Evolutionary conservation across 1,140 invertebrate genomes (phyloP), one percentile per base, ranked within the genome.

Genomic region (Apolygus lucorum): DNA sequence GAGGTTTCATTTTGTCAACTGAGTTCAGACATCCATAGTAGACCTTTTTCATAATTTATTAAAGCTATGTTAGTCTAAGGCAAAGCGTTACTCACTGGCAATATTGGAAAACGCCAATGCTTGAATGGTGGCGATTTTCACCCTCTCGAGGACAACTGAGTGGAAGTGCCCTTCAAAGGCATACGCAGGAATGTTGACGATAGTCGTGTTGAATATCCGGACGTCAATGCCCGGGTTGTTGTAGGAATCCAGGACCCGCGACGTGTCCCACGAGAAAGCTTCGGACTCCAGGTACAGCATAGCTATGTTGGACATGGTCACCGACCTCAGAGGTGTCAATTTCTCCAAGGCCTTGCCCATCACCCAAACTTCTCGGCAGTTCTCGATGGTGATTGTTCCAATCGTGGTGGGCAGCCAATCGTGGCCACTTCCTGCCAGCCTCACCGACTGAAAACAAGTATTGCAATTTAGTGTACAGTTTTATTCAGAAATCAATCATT

Each of bases 21-120:
- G n/a, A n/a, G n/a, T n/a, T n/a, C n/a, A n/a, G n/a, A n/a, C n/a
- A n/a, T n/a, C n/a, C n/a, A n/a, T n/a, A n/a, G n/a, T n/a, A n/a
- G n/a, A n/a, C n/a, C n/a, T n/a, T n/a, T n/a, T n/a, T n/a, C n/a
- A n/a, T n/a, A n/a, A n/a, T n/a, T n/a, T n/a, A n/a, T n/a, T n/a
- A n/a, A n/a, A n/a, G n/a, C n/a, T n/a, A n/a, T n/a, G n/a, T n/a
- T 42, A 42, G 34, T 42, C 34, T 42, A 42, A 42, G 17, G 34
- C 34, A 42, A 17, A 42, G 4, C 17, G 34, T 42, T 42, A 4
- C 34, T 42, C 34, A 66, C 83, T 83, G 1, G 80, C 76, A 0
- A 90, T 78, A 74, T 86, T 89, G 66, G 87, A 86, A 75, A 92
- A 89, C 0, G 89, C 87, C 75, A 88, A 91, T 0, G 89, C 84